Base-by-base conservation (phyloP, 2,888 invertebrate species). In the Willowsia nigromaculata region DNA sequence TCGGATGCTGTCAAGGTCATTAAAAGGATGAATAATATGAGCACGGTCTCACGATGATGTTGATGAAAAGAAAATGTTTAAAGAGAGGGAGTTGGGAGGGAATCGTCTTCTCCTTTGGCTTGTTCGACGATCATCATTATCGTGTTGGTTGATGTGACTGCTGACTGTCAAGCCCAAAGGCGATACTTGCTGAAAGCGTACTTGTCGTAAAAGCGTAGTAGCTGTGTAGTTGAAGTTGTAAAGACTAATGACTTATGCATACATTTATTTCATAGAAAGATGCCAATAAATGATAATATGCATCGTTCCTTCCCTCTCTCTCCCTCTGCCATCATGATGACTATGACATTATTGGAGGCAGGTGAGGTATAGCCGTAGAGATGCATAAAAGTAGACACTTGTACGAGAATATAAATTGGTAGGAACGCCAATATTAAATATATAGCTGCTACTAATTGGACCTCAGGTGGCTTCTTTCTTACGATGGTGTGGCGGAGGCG, bases 1-100 rank as follows among this genome's bases (percentile, higher is more conserved):
- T 62, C 82, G 82, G 81, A 68, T 87, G 53, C 82, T 87, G 87
- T 87, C 87, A 87, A 87, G 87, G 87, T 87, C 87, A 87, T 87
- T 81, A 82, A 81, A 87, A 81, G 82, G 87, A 87, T 81, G 71
- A 71, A 80, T 80, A 74, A 33, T 33, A 74, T 22, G 30, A 50
- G 13, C n/a, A 81, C 37, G 7, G 0, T 3, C 33, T 33, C 56
- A 80, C 15, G 25, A 40, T 7, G 40, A 59, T 37, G 18, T 22
- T 4, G 43, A 82, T 22, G 40, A 56, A n/a, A n/a, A 37, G 59
- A 74, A 47, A 71, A 25, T 71, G 18, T 43, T 40, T 25, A 50
- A 47, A 74, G 74, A 47, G 50, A 50, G 53, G 43, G 65, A 65
- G 43, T 81, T 82, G 82, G 65, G 56, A 50, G 82, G 82, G 65